Evolutionary conservation across 2,888 invertebrate genomes (phyloP), one percentile per base, ranked within the genome.

Genomic region (Icerya purchasi): DNA sequence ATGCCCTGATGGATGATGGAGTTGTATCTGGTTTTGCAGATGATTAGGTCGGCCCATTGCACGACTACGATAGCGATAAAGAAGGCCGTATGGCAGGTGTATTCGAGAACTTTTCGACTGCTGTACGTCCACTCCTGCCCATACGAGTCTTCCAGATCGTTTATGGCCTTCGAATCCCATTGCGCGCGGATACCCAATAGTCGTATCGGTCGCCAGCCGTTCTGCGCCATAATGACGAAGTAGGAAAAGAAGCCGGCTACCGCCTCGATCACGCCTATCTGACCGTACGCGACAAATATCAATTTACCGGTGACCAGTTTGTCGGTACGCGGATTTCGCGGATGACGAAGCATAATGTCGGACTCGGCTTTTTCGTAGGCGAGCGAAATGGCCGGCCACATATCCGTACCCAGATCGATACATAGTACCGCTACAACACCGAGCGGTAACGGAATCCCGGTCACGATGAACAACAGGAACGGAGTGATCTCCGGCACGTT

Each of bases 211-310:
- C 78, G 77, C 72, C 89, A 90, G 0, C 89, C 89, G 65, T 82
- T 79, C 66, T 82, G 79, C 1, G 84, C 85, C 78, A 84, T 82
- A 61, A 87, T 80, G 58, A 84, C 77, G 68, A 86, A 84, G 70
- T 88, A 90, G 2, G 81, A 76, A 69, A 81, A 83, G 74, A 89
- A 84, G 8, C 84, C 86, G 51, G 82, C 84, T 52, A 80, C 80
- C 21, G 86, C 83, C 72, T 90, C 89, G 65, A 90, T 85, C 70
- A 89, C 75, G 57, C 89, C 90, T 64, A 90, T 82, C 74, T 90
- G 88, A 63, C 84, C 84, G 70, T 89, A 89, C 0, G 88, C 81
- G 77, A 88, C 82, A 66, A 79, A 82, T 66, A 90, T 81, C 65
- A 90, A 71, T 66, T 75, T 72, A 54, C 62, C 71, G 65, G 76